Percentiles rank a stretch among this genome's conserved stretches.
These are phyloP conservation scores for Drosophila eugracilis DNA, from an alignment of 1,140 invertebrate species.

Conservation along the genomic window DNA sequence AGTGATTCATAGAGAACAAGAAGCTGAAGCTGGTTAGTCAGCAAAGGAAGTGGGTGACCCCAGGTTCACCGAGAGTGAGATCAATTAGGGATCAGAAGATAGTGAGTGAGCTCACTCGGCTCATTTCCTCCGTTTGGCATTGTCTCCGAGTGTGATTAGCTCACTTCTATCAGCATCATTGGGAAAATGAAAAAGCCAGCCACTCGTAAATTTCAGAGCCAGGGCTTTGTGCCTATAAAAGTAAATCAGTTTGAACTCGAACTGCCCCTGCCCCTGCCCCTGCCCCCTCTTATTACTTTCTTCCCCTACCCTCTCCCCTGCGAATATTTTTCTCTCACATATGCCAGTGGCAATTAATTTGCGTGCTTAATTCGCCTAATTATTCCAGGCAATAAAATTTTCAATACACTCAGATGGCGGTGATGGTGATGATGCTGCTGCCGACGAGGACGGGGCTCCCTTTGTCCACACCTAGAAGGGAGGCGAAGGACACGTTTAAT, in stretches of 20 bases:
- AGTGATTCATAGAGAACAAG: neutral
- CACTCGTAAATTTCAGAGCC: slow-evolving; percentile 52
- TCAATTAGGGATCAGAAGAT: slow-evolving; percentile 22
- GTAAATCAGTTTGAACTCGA: slow-evolving; percentile 69
- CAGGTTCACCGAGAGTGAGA: neutral
- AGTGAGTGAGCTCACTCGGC: slow-evolving; percentile 30
- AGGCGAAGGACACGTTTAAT: slow-evolving; percentile 72
- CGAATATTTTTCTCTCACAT: slow-evolving; percentile 58
- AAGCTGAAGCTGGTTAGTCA: slow-evolving; percentile 2
- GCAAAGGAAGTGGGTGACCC: neutral
- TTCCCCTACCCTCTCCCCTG: too few species aligned
- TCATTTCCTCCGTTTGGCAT: neutral
- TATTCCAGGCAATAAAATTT: slow-evolving; percentile 81
- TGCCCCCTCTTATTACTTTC: too few species aligned
- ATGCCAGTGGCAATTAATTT: slow-evolving; percentile 76
- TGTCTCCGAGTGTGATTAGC: slow-evolving; percentile 25
- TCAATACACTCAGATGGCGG: slow-evolving; percentile 68
- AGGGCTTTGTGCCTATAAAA: slow-evolving; percentile 71
- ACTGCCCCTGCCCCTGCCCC: too few species aligned
- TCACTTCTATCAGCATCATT: slow-evolving; percentile 25
- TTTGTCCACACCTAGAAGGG: slow-evolving; percentile 53
- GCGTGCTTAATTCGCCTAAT: slow-evolving; percentile 80
- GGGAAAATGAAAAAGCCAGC: neutral
- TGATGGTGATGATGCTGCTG: slow-evolving; percentile 6
- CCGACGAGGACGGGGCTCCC: slow-evolving; percentile 21